A percentile compares a stretch with the other conserved stretches of the same genome.
These are phyloP conservation scores for Rotaria magnacalcarata DNA, from an alignment of 2,888 invertebrate species.

Conservation along the genomic window DNA sequence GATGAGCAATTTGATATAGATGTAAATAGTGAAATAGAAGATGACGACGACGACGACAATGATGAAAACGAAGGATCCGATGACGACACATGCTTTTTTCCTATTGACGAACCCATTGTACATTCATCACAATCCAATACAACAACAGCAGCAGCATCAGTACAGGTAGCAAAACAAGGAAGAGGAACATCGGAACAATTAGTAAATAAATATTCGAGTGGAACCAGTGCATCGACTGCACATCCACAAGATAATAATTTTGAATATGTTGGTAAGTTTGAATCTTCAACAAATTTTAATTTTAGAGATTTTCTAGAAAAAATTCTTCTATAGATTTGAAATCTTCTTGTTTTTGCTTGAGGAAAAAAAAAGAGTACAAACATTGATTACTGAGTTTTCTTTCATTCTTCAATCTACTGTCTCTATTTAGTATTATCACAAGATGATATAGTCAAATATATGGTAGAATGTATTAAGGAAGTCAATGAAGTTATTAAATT, in stretches of 20 bases:
- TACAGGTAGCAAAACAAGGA: not conserved
- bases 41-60: not conserved
- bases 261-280: not conserved
- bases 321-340: too few relatives aligned
- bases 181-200: not conserved
- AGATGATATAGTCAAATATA: conserved; percentile 91
- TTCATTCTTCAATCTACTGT: too few relatives aligned
- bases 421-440: conserved; percentile 84
- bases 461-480: conserved; percentile 93
- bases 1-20: not conserved
- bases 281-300: too few relatives aligned
- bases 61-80: not conserved
- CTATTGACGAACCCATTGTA: not conserved
- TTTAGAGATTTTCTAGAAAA: too few relatives aligned
- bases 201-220: not conserved
- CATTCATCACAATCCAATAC: not conserved
- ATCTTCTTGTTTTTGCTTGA: too few relatives aligned
- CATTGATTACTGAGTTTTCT: too few relatives aligned
- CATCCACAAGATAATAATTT: conserved; percentile 33
- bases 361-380: too few relatives aligned
- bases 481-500: conserved; percentile 68
- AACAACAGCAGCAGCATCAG: not conserved
- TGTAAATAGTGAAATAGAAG: not conserved
- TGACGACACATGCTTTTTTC: conserved; percentile 2
- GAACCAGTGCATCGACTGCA: not conserved